These are phyloP conservation scores for Adineta ricciae DNA, from an alignment of 2,888 invertebrate species.

Conservation along the genomic window DNA sequence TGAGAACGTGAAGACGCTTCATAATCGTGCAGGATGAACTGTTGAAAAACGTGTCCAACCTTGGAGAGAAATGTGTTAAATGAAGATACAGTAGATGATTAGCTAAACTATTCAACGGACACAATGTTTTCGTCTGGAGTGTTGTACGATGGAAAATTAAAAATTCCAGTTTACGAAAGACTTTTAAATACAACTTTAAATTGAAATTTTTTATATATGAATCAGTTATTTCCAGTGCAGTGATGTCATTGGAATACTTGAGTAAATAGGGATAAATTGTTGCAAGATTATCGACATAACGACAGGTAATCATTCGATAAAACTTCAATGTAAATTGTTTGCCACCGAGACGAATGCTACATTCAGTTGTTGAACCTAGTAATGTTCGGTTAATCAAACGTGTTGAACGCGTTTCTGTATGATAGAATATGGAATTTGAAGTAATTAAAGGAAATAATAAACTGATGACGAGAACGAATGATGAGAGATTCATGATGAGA, in stretches of 20 bases:
- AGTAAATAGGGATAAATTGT: not conserved
- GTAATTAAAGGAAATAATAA: not conserved
- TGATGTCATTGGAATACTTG: not conserved
- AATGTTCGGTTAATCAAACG: not conserved
- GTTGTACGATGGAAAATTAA: conserved; percentile 5
- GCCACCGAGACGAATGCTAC: not conserved
- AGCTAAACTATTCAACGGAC: not conserved
- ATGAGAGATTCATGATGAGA: not conserved
- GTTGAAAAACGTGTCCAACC: not conserved
- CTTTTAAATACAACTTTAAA: not conserved
- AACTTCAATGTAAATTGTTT: not conserved
- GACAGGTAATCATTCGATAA: conserved; percentile 13
- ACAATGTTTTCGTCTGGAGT: not conserved
- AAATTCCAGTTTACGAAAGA: not conserved
- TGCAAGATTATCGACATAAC: conserved; percentile 4
- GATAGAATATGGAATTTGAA: not conserved
- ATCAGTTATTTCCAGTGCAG: not conserved
- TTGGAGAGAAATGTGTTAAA: not conserved
- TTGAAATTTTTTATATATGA: not conserved
- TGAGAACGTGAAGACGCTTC: not conserved
- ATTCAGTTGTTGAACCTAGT: not conserved
- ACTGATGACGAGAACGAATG: not conserved
- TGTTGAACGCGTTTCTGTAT: not conserved
- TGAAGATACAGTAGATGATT: not conserved
- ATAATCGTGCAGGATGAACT: not conserved